Base-by-base conservation (phyloP, 2,888 invertebrate genomes). In the Leptodirus hochenwartii region DNA sequence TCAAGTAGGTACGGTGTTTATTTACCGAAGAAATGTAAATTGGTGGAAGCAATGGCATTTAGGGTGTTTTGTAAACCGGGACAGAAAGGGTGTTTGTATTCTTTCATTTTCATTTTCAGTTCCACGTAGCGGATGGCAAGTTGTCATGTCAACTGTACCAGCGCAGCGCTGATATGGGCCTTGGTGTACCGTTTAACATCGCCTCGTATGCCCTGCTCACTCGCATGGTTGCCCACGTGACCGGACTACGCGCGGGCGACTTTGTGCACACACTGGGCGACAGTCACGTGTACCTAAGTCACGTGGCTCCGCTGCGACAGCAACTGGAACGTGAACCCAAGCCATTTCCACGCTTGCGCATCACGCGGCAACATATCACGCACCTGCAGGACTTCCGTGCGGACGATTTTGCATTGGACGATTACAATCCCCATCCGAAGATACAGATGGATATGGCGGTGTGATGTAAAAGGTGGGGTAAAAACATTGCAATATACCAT, bases 111-210 rank as follows among this genome's bases (percentile, higher is more conserved):
- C n/a, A n/a, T n/a, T n/a, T n/a, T n/a, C 95, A 96, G 56, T 96
- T 96, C 58, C 88, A 80, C 58, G 93, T 96, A 0, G 66, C 73
- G 1, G 58, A 66, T 41, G 74, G 70, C 2, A 80, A 84, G 51
- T 58, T 96, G 2, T 87, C 85, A 1, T 91, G 91, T 47, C 77
- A 87, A 42, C 54, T 96, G 40, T 95, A 93, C 51, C 96, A 96
- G 55, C 66, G 96, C 37, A 91, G 91, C 42, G 95, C 88, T 8
- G 96, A 96, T 50, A 84, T 96, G 78, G 93, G 91, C 3, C 62
- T 96, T 3, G 96, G 96, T 10, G 91, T 95, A 1, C 93, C 93
- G 9, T 95, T 95, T 53, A 96, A 96, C 54, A 90, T 96, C 42
- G 93, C 95, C 27, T 91, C 91, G 41, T 96, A 96, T 56, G 70